Base-by-base conservation (phyloP, 2,888 invertebrate species). In the Amphipyra berbera region DNA sequence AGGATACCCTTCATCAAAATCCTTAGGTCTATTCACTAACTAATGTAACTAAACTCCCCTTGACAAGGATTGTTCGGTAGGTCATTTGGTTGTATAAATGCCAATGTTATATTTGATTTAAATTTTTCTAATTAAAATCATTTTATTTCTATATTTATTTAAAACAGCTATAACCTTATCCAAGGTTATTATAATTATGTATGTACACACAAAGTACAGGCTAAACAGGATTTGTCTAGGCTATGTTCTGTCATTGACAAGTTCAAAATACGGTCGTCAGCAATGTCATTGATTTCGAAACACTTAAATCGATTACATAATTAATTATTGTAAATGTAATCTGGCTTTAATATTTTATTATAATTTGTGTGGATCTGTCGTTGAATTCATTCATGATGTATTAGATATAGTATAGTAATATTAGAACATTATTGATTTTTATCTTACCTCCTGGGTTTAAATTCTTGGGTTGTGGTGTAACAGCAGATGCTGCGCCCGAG, bases 401-500 rank as follows among this genome's bases (percentile, higher is more conserved):
- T 21, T 21, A 21, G 21, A 2, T 21, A 21, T 21, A 21, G 30
- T 7, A 30, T 30, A 30, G 30, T 30, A 30, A 7, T 30, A 30
- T 30, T 30, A 9, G 13, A 10, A 14, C 14, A n/a, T 6, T 10
- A 37, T 2, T 1, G 7, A 35, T 27, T 27, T n/a, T 6, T 2
- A 49, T 46, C 95, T 96, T 93, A 97, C 97, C 97, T 96, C 97
- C 97, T 68, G 96, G 96, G 82, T 96, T 96, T 82, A 97, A 90
- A 90, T 96, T 97, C 90, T 96, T 96, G 72, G 97, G 96, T 87
- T 97, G 97, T 58, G 97, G 96, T 81, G 97, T 96, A 77, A 96
- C 96, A 80, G 96, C 96, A 68, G 96, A 95, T 63, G 97, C 96
- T 78, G 97, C 97, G 68, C 96, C 97, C 69, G 97, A 97, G 75